phyloP scores from a whole-genome alignment of 2,888 invertebrate species.

The Spisula subtruncata region DNA sequence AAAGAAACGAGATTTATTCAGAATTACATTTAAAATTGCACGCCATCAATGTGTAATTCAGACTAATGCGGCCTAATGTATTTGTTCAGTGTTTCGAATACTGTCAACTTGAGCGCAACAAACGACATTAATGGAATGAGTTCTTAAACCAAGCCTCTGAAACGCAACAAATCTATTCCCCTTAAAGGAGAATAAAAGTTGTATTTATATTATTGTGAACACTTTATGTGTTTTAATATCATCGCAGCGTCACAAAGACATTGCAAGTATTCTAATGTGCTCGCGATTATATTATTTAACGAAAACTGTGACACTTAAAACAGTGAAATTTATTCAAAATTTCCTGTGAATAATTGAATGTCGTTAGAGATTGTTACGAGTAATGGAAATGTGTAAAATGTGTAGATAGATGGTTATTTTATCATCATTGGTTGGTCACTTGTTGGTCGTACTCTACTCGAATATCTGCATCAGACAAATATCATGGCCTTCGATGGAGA shows the following conservation, averaged over 20 bases:
- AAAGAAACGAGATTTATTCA: not conserved
- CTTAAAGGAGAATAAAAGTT: not conserved
- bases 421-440: too few species aligned
- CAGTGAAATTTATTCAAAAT: not conserved
- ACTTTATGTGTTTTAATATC: not conserved
- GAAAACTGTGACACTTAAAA: not conserved
- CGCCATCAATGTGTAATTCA: not conserved
- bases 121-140: not conserved
- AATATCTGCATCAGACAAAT: too few species aligned
- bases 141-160: not conserved
- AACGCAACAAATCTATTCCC: not conserved
- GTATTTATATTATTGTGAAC: not conserved
- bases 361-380: too few species aligned
- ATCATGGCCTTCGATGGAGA: too few species aligned
- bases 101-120: not conserved
- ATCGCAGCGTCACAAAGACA: not conserved
- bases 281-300: not conserved
- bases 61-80: not conserved
- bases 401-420: too few species aligned
- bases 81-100: not conserved
- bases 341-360: not conserved
- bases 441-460: too few species aligned
- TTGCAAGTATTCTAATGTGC: not conserved
- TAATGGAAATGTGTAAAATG: too few species aligned
- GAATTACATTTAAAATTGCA: conserved; percentile 5